These are phyloP conservation scores for Anguilla rostrata DNA, from an alignment of 2,113 vertebrate genomes.

Conservation along the genomic window DNA sequence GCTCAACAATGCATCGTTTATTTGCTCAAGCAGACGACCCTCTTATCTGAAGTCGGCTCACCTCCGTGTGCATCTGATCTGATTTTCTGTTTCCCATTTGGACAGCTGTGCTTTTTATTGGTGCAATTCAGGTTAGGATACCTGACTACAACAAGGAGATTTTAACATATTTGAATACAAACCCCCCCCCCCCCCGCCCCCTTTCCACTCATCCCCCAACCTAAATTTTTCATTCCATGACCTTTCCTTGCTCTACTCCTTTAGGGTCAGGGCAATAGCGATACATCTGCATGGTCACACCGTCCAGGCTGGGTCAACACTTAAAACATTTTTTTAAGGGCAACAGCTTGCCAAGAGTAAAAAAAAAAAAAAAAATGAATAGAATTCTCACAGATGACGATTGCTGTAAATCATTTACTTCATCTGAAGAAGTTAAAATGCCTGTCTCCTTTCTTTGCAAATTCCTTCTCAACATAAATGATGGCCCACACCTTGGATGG, in stretches of 20 bases:
- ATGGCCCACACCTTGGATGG: neutral
- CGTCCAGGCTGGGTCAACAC: neutral
- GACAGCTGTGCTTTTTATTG: constrained; percentile 9
- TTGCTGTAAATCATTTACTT: neutral
- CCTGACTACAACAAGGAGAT: neutral
- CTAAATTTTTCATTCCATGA: neutral
- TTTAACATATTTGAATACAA: neutral
- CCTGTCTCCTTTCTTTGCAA: neutral
- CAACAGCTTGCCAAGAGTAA: neutral
- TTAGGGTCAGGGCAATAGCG: neutral
- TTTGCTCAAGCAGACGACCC: neutral
- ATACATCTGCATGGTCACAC: neutral
- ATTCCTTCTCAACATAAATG: neutral
- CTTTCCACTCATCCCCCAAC: neutral
- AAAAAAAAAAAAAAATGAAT: neutral
- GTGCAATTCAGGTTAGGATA: constrained; percentile 13
- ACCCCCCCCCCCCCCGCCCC: too few species aligned
- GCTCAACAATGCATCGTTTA: constrained; percentile 7
- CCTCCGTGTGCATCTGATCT: neutral
- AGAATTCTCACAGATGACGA: neutral
- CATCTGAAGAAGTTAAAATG: neutral
- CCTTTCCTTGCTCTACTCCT: neutral
- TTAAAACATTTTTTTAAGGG: neutral
- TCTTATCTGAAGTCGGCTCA: neutral
- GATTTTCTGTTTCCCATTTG: neutral